Conservation (phyloP, 2,113 vertebrate species). For the Rhabdomys dilectus region DNA sequence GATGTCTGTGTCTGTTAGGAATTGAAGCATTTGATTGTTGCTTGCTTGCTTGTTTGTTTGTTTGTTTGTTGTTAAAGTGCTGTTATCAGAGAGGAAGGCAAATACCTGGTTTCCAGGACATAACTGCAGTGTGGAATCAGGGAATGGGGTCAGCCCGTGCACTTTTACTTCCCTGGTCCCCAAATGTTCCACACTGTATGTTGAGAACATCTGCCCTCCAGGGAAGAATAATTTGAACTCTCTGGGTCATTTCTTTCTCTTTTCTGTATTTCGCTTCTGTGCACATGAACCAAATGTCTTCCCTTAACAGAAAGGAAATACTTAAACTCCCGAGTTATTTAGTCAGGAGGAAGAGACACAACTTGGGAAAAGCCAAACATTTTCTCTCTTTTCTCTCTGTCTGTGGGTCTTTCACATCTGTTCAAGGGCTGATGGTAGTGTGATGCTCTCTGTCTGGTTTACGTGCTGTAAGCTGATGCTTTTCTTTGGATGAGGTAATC, state of each 20-base stretch:
- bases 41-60: no score
- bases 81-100: constrained; percentile 74
- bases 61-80: constrained; percentile 48
- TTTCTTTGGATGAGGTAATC: constrained; percentile 71
- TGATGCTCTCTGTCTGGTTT: neutral
- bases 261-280: constrained; percentile 11
- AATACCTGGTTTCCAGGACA: constrained; percentile 37
- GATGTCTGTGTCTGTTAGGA: constrained; percentile 69
- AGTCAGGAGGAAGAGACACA: constrained; percentile 29
- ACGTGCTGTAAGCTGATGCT: neutral
- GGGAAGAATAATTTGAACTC: neutral
- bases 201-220: fast-evolving
- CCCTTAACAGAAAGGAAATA: constrained; percentile 12
- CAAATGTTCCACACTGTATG: fast-evolving
- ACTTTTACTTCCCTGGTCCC: neutral
- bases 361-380: constrained; percentile 59
- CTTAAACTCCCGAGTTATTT: neutral
- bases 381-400: neutral
- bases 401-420: neutral
- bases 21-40: constrained; percentile 73
- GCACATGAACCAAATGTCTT: neutral
- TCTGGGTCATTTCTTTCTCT: neutral
- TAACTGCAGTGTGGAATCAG: neutral
- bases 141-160: neutral
- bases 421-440: no score